These are phyloP conservation scores for Stenoptilia bipunctidactyla DNA, from an alignment of 2,888 invertebrate genomes.

Conservation along the genomic window DNA sequence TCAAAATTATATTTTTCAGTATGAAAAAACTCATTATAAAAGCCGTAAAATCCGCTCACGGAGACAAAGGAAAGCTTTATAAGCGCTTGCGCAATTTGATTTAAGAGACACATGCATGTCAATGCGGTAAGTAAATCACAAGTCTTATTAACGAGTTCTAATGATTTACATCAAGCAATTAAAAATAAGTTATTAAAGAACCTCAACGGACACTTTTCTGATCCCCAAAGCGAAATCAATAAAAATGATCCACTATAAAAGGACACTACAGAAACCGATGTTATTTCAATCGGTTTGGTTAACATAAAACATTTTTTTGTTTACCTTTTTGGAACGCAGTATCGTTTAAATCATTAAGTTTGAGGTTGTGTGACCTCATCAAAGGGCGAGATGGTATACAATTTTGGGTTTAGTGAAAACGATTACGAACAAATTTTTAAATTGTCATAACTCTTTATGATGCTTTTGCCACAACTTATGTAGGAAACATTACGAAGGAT, in stretches of 20 bases:
- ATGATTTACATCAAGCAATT: slow-evolving; percentile 67
- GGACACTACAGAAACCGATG: slow-evolving; percentile 51
- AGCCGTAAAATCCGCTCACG: slow-evolving; percentile 39
- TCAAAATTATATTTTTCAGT: slow-evolving; percentile 42
- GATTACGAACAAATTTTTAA: slow-evolving; percentile 30
- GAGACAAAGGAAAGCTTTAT: slow-evolving; percentile 41
- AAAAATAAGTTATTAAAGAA: slow-evolving; percentile 50
- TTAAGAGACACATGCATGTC: slow-evolving; percentile 51
- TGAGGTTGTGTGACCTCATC: slow-evolving; percentile 53
- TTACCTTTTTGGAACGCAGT: slow-evolving; percentile 44
- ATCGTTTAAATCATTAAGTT: slow-evolving; percentile 49
- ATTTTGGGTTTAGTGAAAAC: slow-evolving; percentile 38
- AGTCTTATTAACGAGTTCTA: slow-evolving; percentile 47
- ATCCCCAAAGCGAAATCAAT: slow-evolving; percentile 19
- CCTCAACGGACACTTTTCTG: slow-evolving; percentile 18
- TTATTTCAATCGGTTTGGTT: slow-evolving; percentile 25
- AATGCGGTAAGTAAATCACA: slow-evolving; percentile 64
- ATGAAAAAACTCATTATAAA: slow-evolving; percentile 56
- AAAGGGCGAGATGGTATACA: slow-evolving; percentile 18
- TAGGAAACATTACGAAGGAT: not conserved
- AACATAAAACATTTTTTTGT: slow-evolving; percentile 60
- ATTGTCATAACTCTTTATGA: too few relatives aligned
- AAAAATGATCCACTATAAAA: slow-evolving; percentile 32
- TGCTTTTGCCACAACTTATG: too few relatives aligned
- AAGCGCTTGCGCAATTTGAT: slow-evolving; percentile 24